Conservation (phyloP, 2,797 vertebrate genomes). For the Pangasius larnaudii region DNA sequence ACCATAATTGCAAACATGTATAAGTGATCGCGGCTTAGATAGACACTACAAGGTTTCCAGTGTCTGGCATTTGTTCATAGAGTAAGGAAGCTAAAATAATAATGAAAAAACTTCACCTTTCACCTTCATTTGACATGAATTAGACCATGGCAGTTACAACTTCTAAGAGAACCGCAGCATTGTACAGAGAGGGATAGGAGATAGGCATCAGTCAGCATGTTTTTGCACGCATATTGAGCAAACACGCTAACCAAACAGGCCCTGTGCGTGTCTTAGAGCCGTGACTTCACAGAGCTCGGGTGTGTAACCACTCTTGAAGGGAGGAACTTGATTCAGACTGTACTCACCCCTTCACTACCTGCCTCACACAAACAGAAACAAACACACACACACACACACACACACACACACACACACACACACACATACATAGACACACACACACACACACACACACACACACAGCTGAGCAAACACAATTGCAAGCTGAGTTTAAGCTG, state of each 20-base stretch:
- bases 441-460: constrained; percentile 32
- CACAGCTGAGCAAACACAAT: constrained; percentile 53
- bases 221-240: constrained; percentile 69
- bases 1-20: background rate
- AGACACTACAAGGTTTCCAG: background rate
- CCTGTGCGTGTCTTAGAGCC: constrained; percentile 51
- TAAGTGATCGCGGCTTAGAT: background rate
- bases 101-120: background rate
- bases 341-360: constrained; percentile 29
- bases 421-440: background rate
- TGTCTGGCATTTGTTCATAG: background rate
- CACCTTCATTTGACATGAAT: constrained; percentile 26
- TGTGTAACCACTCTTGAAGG: constrained; percentile 31
- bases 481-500: constrained; percentile 34
- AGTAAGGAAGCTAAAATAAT: background rate
- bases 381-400: background rate
- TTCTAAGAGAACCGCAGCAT: constrained; percentile 32
- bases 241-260: constrained; percentile 66
- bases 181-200: constrained; percentile 65
- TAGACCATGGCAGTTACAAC: constrained; percentile 25
- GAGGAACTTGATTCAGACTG: constrained; percentile 30
- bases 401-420: too few relatives aligned
- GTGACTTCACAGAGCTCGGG: constrained; percentile 5
- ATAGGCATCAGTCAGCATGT: constrained; percentile 70
- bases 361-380: constrained; percentile 30